Conservation (phyloP, 2,797 vertebrate genomes). For the Neosilurus hyrtlii region DNA sequence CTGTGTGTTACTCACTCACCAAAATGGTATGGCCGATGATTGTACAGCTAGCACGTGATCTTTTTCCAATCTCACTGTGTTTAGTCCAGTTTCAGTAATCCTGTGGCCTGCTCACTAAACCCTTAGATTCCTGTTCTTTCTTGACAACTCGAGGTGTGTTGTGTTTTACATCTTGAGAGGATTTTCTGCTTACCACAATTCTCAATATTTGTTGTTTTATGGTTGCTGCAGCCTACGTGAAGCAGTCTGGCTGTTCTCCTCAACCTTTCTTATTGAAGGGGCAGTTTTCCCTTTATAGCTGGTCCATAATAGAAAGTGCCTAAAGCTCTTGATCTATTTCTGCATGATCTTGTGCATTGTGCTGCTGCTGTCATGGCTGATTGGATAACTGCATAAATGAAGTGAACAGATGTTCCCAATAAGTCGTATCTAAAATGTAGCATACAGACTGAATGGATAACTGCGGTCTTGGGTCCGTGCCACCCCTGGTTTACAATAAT, state of each 20-base stretch:
- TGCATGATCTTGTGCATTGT: neutral
- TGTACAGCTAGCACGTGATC: neutral
- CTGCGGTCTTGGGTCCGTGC: neutral
- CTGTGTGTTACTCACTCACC: neutral
- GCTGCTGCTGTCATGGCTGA: neutral
- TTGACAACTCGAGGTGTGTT: neutral
- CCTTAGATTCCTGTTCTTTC: neutral
- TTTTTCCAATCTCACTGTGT: neutral
- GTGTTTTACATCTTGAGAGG: neutral
- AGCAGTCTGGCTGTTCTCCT: neutral
- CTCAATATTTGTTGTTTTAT: neutral
- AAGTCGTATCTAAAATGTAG: neutral
- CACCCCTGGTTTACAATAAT: neutral
- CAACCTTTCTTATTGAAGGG: neutral
- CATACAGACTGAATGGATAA: neutral
- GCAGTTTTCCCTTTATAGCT: neutral
- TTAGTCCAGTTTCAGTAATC: neutral
- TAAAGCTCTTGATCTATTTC: neutral
- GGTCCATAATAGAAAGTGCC: too few relatives aligned
- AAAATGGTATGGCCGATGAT: neutral
- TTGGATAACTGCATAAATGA: neutral
- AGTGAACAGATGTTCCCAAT: neutral
- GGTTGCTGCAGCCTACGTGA: neutral
- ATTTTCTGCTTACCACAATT: neutral
- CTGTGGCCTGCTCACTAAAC: neutral